phyloP scores from a whole-genome alignment of 2,888 invertebrate genomes.

The Drosophila neutralis region DNA sequence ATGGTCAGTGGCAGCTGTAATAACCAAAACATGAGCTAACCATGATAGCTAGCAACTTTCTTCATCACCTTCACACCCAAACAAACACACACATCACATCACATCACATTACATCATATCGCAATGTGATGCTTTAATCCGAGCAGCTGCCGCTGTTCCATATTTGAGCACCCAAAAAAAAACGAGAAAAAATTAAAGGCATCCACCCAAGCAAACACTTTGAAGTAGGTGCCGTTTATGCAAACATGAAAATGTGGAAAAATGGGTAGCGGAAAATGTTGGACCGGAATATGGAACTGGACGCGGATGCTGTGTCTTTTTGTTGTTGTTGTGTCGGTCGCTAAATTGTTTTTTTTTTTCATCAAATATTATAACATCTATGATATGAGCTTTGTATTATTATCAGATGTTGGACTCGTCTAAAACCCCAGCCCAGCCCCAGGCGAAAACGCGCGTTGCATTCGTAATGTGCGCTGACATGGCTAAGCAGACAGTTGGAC shows the following conservation, averaged over 20 bases:
- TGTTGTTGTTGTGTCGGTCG: conserved; percentile 20
- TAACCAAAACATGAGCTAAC: conserved; percentile 65
- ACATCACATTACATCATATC: conserved; percentile 34
- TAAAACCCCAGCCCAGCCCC: conserved; percentile 17
- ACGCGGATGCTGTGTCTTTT: conserved; percentile 50
- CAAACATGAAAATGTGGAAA: conserved; percentile 61
- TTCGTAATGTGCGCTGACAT: conserved; percentile 34
- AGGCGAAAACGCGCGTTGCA: conserved; percentile 45
- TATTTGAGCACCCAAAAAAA: conserved; percentile 20
- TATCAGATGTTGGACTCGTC: conserved; percentile 27
- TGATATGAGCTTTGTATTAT: conserved; percentile 77
- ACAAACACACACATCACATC: conserved; percentile 29
- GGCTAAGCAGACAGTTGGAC: conserved; percentile 33
- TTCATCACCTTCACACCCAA: conserved; percentile 65
- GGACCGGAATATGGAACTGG: conserved; percentile 15
- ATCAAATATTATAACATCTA: conserved; percentile 70
- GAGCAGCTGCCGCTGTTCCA: conserved; percentile 50
- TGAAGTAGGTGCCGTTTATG: conserved; percentile 76
- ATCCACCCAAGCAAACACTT: conserved; percentile 54
- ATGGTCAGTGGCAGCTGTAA: conserved; percentile 70
- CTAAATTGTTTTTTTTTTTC: conserved; percentile 38
- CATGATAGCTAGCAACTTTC: conserved; percentile 58
- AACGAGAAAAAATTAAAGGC: conserved; percentile 3
- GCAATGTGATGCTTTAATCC: conserved; percentile 57
- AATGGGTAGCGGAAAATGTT: conserved; percentile 16